Base-by-base conservation (phyloP, 2,888 invertebrate genomes). In the Orthonychiurus folsomi region DNA sequence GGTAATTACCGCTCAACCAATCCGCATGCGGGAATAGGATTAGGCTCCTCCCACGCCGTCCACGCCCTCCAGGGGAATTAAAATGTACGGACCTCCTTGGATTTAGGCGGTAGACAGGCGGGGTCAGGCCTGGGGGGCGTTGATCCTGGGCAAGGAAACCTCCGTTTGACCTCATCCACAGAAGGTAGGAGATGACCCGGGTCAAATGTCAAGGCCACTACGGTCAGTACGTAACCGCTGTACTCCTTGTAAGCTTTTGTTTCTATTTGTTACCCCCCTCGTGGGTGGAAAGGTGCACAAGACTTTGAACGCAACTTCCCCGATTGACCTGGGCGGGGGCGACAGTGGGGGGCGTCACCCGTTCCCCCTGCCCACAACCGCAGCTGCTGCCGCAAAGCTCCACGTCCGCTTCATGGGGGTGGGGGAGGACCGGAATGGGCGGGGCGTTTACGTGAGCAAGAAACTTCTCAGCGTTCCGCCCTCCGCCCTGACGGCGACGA, bases 241-340 rank as follows among this genome's bases (percentile, higher is more conserved):
- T 24, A 50, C 18, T 3, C 53, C 27, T 50, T 47, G 47, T 60
- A 21, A 50, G 20, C 48, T 21, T 48, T 48, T 37, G 48, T 65
- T 68, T 68, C 65, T 68, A 68, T 63, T 52, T 66, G 64, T 65
- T 69, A 61, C 66, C 50, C 53, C 63, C 28, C 62, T 70, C 68
- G 50, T 65, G 70, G 70, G 68, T 67, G 61, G 68, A 70, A 67
- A 72, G 73, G 69, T 91, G 70, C 90, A 90, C 81, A 91, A 92
- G 79, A 89, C 88, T 77, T 91, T 92, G 72, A n/a, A n/a, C n/a
- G 91, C 92, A 73, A 92, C 93, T 72, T 92, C 93, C 68, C 92
- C 93, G 74, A 92, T 93, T 68, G 90, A 90, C 65, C 73, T 72
- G 76, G 80, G 81, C 56, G 82, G 84, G 66, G 83, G 83, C 61